These are phyloP conservation scores for Dorcus parallelipipedus DNA, from an alignment of 2,888 invertebrate genomes.

Conservation along the genomic window DNA sequence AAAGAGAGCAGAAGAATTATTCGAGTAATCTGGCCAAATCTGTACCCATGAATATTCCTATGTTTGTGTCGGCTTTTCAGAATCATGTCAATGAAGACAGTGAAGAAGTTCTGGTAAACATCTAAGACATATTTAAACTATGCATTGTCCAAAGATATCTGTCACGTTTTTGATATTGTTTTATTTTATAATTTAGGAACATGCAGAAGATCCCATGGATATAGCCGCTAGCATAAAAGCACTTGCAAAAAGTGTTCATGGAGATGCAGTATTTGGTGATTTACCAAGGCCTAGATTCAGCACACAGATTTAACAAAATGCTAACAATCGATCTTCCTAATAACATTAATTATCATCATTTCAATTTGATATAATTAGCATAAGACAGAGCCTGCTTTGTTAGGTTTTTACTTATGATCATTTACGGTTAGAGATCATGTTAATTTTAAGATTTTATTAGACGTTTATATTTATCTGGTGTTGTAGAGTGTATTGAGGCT, in stretches of 20 bases:
- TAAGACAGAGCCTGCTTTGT: too few relatives aligned
- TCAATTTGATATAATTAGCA: too few relatives aligned
- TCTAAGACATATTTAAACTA: not conserved
- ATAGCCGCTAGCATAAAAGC: conserved; percentile 91
- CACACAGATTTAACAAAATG: conserved; percentile 67
- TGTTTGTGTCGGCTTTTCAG: conserved; percentile 47
- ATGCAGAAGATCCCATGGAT: conserved; percentile 64
- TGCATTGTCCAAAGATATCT: too few relatives aligned
- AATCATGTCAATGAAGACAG: conserved; percentile 49
- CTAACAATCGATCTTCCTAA: too few relatives aligned
- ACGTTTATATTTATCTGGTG: not conserved
- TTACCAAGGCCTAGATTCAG: conserved; percentile 82
- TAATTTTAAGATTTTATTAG: not conserved
- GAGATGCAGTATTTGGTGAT: conserved; percentile 82
- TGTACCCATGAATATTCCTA: conserved; percentile 74
- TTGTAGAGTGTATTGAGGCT: not conserved
- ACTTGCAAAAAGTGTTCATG: conserved; percentile 86
- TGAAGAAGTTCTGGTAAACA: conserved; percentile 38
- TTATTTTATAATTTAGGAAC: conserved; percentile 9
- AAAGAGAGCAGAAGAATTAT: conserved; percentile 1
- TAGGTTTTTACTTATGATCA: too few relatives aligned
- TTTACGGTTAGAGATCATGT: conserved; percentile 11
- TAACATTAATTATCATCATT: too few relatives aligned
- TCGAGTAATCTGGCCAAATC: conserved; percentile 62
- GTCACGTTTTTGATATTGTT: not conserved